Evolutionary conservation across 2,113 vertebrate genomes (phyloP).

Genomic region (Maccullochella peelii): DNA sequence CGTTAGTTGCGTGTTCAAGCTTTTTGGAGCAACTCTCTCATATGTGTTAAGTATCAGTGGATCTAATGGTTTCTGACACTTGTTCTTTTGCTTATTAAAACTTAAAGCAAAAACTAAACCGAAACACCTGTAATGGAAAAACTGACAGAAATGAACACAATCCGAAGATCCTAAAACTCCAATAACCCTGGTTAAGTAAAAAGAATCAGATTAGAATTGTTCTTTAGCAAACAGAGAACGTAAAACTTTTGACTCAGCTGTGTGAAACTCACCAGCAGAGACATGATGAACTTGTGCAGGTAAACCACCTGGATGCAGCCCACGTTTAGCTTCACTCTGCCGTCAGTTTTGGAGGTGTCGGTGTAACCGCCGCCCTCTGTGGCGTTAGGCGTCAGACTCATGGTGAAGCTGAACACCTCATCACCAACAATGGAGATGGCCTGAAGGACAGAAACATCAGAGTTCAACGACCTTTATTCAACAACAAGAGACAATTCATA

Average conservation of each 20-base stretch:
- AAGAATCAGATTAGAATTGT: not conserved
- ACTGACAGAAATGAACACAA: not conserved
- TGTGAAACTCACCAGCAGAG: slow-evolving; percentile 90
- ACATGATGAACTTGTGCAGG: slow-evolving; percentile 94
- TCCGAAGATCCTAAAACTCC: too few species aligned
- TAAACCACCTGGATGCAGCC: slow-evolving; percentile 97
- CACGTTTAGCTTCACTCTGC: slow-evolving; percentile 90
- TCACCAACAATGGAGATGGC: slow-evolving; percentile 94
- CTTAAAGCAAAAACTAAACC: not conserved
- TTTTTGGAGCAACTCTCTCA: not conserved
- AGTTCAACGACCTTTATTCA: not conserved
- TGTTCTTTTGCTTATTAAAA: not conserved
- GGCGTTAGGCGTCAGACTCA: slow-evolving; percentile 91
- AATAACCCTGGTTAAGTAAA: not conserved
- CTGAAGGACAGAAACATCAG: slow-evolving; percentile 71
- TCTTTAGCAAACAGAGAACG: not conserved
- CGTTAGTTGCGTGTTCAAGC: not conserved
- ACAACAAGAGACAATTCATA: not conserved
- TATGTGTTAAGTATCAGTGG: too few species aligned
- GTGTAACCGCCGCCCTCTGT: slow-evolving; percentile 89
- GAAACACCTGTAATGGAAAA: not conserved
- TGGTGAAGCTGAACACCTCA: slow-evolving; percentile 93
- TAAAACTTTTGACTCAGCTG: not conserved
- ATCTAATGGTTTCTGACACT: not conserved
- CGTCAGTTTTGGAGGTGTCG: slow-evolving; percentile 91